phyloP scores from a whole-genome alignment of 2,113 vertebrate genomes.

The Oncorhynchus masou region DNA sequence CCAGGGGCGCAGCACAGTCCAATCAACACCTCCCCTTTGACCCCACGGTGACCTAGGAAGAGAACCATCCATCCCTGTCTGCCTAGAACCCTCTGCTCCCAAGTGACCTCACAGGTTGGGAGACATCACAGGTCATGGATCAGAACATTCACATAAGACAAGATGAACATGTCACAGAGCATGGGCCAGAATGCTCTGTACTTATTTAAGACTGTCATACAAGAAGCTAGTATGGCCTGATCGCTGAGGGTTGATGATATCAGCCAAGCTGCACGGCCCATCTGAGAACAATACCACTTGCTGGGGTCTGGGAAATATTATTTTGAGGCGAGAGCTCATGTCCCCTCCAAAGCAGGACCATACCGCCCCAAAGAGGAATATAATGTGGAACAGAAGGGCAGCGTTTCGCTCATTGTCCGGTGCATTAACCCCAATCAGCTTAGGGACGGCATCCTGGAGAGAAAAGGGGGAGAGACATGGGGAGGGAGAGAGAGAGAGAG shows the following conservation, averaged over 20 bases:
- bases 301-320: constrained; percentile 67
- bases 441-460: constrained; percentile 36
- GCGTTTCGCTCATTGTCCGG: constrained; percentile 52
- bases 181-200: constrained; percentile 34
- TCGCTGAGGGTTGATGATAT: constrained; percentile 43
- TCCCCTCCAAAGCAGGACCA: constrained; percentile 47
- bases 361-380: constrained; percentile 37
- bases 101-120: constrained; percentile 32
- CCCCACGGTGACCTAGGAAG: constrained; percentile 37
- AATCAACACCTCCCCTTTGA: constrained; percentile 47
- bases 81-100: constrained; percentile 2
- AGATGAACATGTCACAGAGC: constrained; percentile 18
- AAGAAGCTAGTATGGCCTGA: constrained; percentile 37
- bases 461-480: background rate
- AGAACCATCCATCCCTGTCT: constrained; percentile 38
- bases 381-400: constrained; percentile 70
- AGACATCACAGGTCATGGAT: background rate
- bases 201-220: constrained; percentile 40
- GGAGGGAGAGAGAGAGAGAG: background rate
- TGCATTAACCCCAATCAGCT: constrained; percentile 71
- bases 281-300: constrained; percentile 60
- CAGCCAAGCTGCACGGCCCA: constrained; percentile 35
- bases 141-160: constrained; percentile 27
- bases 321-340: constrained; percentile 47
- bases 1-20: background rate